These are phyloP conservation scores for Nebria salina DNA, from an alignment of 2,888 invertebrate species.

Conservation along the genomic window DNA sequence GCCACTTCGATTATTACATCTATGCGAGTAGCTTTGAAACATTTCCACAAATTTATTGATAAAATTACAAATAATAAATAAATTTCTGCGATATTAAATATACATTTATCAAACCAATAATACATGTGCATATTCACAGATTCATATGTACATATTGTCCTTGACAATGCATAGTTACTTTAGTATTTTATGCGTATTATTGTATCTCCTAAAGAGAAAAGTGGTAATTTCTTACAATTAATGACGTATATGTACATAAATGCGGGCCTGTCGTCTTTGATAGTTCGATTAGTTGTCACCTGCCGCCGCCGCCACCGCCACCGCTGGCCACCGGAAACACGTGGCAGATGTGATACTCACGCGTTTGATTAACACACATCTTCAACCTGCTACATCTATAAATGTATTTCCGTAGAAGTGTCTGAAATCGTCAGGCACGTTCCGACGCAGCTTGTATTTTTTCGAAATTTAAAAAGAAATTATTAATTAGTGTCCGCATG, in stretches of 20 bases:
- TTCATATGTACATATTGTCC: background rate
- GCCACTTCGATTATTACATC: too few species aligned
- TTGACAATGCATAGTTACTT: background rate
- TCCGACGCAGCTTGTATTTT: background rate
- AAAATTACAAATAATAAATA: too few species aligned
- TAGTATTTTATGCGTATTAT: background rate
- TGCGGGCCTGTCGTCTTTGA: constrained; percentile 7
- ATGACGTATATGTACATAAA: background rate
- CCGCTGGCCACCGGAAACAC: constrained; percentile 22
- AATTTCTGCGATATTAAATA: too few species aligned
- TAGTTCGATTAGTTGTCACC: constrained; percentile 17
- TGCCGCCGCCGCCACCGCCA: constrained; percentile 8
- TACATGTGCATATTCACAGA: background rate
- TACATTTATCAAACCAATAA: too few species aligned
- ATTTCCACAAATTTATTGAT: too few species aligned
- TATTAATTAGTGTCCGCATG: background rate
- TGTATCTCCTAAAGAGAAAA: background rate
- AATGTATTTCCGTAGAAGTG: background rate
- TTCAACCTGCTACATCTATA: background rate
- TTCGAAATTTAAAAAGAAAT: background rate
- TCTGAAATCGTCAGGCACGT: background rate
- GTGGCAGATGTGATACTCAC: constrained; percentile 16
- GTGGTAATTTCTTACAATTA: background rate
- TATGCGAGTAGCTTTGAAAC: too few species aligned
- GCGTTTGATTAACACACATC: constrained; percentile 13